Percentiles rank a stretch among this genome's conserved stretches.
Conservation (phyloP, 2,797 vertebrate genomes). For the Ctenopoma kingsleyae region DNA sequence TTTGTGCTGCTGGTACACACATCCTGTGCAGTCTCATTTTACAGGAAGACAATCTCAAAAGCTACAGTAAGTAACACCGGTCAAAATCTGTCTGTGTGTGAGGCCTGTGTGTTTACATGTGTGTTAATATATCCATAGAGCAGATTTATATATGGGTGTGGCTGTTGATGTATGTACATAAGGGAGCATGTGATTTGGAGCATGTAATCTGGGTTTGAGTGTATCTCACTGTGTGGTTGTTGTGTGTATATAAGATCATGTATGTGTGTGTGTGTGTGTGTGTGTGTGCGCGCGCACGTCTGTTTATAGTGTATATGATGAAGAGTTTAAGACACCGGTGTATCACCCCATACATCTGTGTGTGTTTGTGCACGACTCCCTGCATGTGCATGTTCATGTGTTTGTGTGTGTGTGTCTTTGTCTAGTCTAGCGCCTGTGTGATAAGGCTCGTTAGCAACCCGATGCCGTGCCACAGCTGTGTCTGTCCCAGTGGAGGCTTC, state of each 20-base stretch:
- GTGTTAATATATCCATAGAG: not conserved
- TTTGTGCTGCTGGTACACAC: too few species aligned
- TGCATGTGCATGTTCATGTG: not conserved
- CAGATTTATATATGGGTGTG: not conserved
- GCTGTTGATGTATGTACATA: conserved; percentile 15
- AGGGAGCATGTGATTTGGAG: not conserved
- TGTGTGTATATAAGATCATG: not conserved
- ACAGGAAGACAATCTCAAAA: too few species aligned
- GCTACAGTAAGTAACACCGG: too few species aligned
- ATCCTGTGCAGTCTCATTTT: too few species aligned
- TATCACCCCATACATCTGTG: conserved; percentile 17
- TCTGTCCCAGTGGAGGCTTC: conserved; percentile 72
- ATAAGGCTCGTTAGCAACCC: conserved; percentile 83
- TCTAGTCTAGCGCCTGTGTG: conserved; percentile 58
- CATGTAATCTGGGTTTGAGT: not conserved
- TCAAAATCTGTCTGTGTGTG: not conserved
- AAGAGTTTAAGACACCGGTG: conserved; percentile 5
- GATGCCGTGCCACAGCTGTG: conserved; percentile 81
- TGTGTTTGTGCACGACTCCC: conserved; percentile 7
- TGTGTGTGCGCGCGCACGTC: not conserved
- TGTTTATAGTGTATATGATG: conserved; percentile 19
- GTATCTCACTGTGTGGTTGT: not conserved
- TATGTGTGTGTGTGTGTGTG: not conserved
- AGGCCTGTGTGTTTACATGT: not conserved
- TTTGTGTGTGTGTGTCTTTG: conserved; percentile 19